Percentiles rank a stretch among this genome's conserved stretches.
phyloP scores from a whole-genome alignment of 2,888 invertebrate genomes.

The Synergus itoensis region DNA sequence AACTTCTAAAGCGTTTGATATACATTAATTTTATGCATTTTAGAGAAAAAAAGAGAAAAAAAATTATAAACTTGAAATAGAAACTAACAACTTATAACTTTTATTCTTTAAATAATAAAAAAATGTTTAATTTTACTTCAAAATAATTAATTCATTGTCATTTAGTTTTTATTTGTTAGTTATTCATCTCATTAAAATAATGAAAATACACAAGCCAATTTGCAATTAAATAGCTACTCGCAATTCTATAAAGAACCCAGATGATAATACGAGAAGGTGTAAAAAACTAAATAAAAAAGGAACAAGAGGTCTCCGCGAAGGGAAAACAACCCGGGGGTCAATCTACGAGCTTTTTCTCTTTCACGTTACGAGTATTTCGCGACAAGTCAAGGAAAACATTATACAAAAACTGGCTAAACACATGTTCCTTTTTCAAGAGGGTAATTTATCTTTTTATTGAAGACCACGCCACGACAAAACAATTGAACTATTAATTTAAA shows the following conservation, averaged over 20 bases:
- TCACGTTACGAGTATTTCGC: constrained; percentile 5
- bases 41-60: neutral
- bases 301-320: constrained; percentile 32
- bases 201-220: neutral
- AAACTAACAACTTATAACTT: neutral
- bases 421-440: constrained; percentile 5
- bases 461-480: neutral
- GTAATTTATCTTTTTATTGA: neutral
- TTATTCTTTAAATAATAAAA: neutral
- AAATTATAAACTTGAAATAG: too few relatives aligned
- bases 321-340: constrained; percentile 27
- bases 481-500: neutral
- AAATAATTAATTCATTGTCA: too few relatives aligned
- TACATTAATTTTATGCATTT: neutral
- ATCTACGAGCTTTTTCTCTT: constrained; percentile 31
- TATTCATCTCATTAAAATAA: neutral
- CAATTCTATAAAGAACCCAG: neutral
- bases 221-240: neutral
- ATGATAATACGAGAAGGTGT: constrained; percentile 5
- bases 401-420: constrained; percentile 18
- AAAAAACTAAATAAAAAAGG: constrained; percentile 25
- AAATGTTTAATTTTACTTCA: too few relatives aligned
- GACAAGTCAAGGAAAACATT: constrained; percentile 16
- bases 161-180: too few relatives aligned
- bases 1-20: neutral